Evolutionary conservation across 1,140 invertebrate genomes (phyloP).

Genomic region (Temnothorax nylanderi): DNA sequence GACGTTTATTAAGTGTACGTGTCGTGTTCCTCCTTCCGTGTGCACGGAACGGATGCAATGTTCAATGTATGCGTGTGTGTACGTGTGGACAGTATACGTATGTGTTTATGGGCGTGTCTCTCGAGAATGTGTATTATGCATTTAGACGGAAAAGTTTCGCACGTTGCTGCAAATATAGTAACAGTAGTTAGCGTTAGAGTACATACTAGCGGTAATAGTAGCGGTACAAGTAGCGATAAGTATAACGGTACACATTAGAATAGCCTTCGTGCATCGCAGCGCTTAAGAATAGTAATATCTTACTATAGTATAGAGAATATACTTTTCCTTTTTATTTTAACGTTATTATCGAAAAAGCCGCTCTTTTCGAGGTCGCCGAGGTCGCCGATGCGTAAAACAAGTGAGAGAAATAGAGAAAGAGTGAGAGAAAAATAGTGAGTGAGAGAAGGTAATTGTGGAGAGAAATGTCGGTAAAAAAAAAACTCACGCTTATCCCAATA

Average conservation of each 20-base stretch:
- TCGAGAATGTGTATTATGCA: slow-evolving; percentile 51
- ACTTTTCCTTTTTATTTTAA: slow-evolving; percentile 50
- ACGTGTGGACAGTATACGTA: not conserved
- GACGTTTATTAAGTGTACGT: slow-evolving; percentile 76
- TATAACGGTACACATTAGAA: slow-evolving; percentile 68
- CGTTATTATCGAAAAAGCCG: slow-evolving; percentile 38
- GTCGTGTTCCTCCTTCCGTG: not conserved
- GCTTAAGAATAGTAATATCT: slow-evolving; percentile 68
- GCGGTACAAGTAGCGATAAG: slow-evolving; percentile 72
- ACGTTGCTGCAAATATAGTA: slow-evolving; percentile 68
- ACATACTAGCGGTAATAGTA: slow-evolving; percentile 69
- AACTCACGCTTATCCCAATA: slow-evolving; percentile 28
- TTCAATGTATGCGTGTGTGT: not conserved
- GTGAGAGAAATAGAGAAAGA: slow-evolving; percentile 32
- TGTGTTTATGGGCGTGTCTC: slow-evolving; percentile 32
- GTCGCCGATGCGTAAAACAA: slow-evolving; percentile 52
- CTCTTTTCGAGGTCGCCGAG: not conserved
- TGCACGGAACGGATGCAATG: not conserved
- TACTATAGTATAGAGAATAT: slow-evolving; percentile 68
- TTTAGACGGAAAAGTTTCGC: slow-evolving; percentile 67
- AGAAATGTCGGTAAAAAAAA: slow-evolving; percentile 39
- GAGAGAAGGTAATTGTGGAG: slow-evolving; percentile 47
- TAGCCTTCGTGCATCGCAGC: slow-evolving; percentile 65
- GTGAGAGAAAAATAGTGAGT: not conserved
- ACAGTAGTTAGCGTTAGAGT: slow-evolving; percentile 69